Evolutionary conservation across 2,113 vertebrate genomes (phyloP), one percentile per base, ranked within the genome.

Genomic region (Suncus etruscus): DNA sequence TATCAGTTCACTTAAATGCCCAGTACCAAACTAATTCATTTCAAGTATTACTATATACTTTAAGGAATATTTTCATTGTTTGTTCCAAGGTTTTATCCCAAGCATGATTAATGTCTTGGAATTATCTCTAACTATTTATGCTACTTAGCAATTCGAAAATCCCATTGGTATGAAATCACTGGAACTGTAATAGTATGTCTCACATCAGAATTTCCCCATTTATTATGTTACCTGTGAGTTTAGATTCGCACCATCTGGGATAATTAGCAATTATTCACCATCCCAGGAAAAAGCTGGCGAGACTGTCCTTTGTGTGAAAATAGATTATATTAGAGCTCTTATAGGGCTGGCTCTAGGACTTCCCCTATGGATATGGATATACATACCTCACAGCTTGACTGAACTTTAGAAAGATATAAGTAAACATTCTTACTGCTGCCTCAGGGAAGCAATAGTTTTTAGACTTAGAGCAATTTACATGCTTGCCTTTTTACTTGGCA

Each of bases 111-210:
- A 95, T 95, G 83, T 86, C 88, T 96, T 94, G 65, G 92, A 95
- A 94, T 96, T 96, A 94, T 95, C 87, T 90, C 73, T 91, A 94
- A 93, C 94, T 94, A 96, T 95, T 96, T 96, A 94, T 84, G 83
- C 69, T 95, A 90, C 88, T 95, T 95, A 95, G 91, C 83, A 91
- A 27, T 90, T 94, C 90, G 86, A 94, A 82, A 86, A 84, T 96
- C 91, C 93, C 92, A 90, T 94, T 0, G 45, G 88, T 94, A 86
- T 94, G 95, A 92, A 95, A 86, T 95, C 95, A 95, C 81, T 91
- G 93, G 83, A 94, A 94, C 83, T 92, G 76, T 90, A 94, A 90
- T 87, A 86, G 88, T 86, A 79, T 68, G 51, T 73, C 90, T 90
- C 91, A 91, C 78, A 93, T 94, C 93, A 91, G 73, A 94, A 91